phyloP scores from a whole-genome alignment of 2,888 invertebrate genomes.

The Mycalesis mineus region DNA sequence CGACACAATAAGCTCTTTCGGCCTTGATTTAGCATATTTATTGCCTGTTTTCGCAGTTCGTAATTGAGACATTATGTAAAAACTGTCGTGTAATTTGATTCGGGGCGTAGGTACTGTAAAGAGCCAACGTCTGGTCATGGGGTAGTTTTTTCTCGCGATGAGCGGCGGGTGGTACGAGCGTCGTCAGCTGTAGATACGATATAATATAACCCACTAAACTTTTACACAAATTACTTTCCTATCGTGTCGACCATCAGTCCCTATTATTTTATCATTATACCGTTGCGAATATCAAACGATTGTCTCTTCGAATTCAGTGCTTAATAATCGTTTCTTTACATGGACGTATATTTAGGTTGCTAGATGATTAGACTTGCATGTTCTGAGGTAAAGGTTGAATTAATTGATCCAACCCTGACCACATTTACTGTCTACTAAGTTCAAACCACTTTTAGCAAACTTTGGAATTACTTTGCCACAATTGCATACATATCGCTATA shows the following conservation, averaged over 20 bases:
- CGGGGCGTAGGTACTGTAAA: conserved; percentile 32
- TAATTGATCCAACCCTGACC: neutral
- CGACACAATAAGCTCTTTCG: conserved; percentile 4
- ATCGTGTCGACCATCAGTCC: conserved; percentile 71
- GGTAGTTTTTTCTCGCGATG: conserved; percentile 65
- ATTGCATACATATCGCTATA: no score
- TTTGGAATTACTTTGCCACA: no score
- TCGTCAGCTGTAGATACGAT: conserved; percentile 43
- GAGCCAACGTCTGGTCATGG: conserved; percentile 62
- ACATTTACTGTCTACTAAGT: neutral
- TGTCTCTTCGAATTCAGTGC: conserved; percentile 46
- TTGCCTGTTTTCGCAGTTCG: conserved; percentile 17
- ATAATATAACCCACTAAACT: conserved; percentile 54
- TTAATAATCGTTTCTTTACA: conserved; percentile 36
- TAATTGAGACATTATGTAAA: conserved; percentile 28
- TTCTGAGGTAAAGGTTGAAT: neutral
- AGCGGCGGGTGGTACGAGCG: conserved; percentile 64
- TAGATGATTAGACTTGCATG: neutral
- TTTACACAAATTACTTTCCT: conserved; percentile 75
- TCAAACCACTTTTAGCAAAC: neutral
- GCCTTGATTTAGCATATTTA: conserved; percentile 17
- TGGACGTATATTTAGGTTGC: neutral
- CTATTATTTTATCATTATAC: conserved; percentile 76
- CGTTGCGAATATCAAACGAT: conserved; percentile 58
- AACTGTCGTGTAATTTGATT: conserved; percentile 29